These are phyloP conservation scores for Daktulosphaira vitifoliae DNA, from an alignment of 1,140 invertebrate species.

Conservation along the genomic window DNA sequence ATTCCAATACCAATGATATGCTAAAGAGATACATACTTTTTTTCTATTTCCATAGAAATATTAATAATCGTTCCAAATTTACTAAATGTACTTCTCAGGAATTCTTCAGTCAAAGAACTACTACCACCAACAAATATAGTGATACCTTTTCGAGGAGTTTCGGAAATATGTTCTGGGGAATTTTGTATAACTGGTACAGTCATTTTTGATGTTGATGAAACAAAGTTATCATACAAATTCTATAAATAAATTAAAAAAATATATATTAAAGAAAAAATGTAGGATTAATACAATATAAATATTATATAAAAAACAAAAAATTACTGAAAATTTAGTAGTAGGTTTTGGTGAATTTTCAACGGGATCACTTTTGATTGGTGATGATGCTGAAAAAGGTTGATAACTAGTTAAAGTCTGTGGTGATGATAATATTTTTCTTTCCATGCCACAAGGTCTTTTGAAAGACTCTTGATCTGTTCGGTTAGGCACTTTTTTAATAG, in stretches of 20 bases:
- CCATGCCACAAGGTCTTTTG: slow-evolving; percentile 52
- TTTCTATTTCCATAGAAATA: slow-evolving; percentile 82
- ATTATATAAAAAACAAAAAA: not conserved
- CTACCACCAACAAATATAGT: slow-evolving; percentile 76
- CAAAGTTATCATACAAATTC: slow-evolving; percentile 83
- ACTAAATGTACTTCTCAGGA: slow-evolving; percentile 67
- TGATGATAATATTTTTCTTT: slow-evolving; percentile 60
- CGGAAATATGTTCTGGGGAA: slow-evolving; percentile 45
- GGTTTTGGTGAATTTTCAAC: not conserved
- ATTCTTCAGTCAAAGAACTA: slow-evolving; percentile 67
- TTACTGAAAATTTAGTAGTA: slow-evolving; percentile 1
- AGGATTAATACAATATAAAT: not conserved
- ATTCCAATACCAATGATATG: no score
- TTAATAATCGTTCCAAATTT: slow-evolving; percentile 74
- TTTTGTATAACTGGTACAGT: slow-evolving; percentile 47
- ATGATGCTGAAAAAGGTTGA: slow-evolving; percentile 79
- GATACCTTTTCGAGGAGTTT: slow-evolving; percentile 66
- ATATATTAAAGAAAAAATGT: no score
- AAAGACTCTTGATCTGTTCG: slow-evolving; percentile 65
- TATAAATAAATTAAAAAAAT: slow-evolving; percentile 43
- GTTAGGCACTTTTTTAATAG: slow-evolving; percentile 66
- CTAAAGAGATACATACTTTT: no score
- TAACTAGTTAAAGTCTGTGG: slow-evolving; percentile 66
- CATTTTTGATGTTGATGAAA: slow-evolving; percentile 61
- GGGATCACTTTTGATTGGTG: slow-evolving; percentile 52